Conservation (phyloP, 2,888 invertebrate genomes). For the Temnothorax unifasciatus region DNA sequence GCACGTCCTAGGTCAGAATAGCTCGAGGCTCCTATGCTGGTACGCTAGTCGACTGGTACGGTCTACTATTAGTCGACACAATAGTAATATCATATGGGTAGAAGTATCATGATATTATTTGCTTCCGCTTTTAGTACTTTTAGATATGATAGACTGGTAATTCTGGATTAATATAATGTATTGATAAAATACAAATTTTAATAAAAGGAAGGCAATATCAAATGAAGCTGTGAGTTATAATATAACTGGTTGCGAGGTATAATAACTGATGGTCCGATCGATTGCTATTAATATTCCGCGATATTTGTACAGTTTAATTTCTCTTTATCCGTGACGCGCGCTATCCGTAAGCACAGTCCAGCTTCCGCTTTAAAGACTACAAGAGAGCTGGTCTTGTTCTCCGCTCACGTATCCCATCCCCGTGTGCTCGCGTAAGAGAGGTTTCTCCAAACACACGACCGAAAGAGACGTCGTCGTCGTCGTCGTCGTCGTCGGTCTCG, state of each 20-base stretch:
- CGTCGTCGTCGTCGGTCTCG: constrained; percentile 34
- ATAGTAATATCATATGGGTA: background rate
- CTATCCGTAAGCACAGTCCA: background rate
- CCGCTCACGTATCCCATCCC: constrained; percentile 49
- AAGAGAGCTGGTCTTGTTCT: constrained; percentile 22
- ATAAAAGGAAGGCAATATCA: background rate
- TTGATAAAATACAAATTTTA: background rate
- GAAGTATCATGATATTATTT: background rate
- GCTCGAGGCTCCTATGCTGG: background rate
- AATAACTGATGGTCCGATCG: background rate
- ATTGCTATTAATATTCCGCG: background rate
- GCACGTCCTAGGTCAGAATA: constrained; percentile 39
- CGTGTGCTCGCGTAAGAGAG: constrained; percentile 41
- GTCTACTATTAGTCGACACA: background rate
- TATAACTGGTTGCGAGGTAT: background rate
- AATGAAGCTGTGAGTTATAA: background rate
- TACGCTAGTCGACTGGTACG: background rate
- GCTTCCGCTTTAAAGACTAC: constrained; percentile 46
- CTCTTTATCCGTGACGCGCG: background rate
- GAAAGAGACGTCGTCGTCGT: constrained; percentile 55
- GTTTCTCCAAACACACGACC: constrained; percentile 53
- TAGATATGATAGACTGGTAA: background rate
- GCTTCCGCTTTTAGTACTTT: background rate
- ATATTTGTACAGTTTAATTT: constrained; percentile 11
- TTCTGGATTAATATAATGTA: background rate